These are phyloP conservation scores for Hydropotes inermis DNA, from an alignment of 2,113 vertebrate genomes.

Conservation along the genomic window DNA sequence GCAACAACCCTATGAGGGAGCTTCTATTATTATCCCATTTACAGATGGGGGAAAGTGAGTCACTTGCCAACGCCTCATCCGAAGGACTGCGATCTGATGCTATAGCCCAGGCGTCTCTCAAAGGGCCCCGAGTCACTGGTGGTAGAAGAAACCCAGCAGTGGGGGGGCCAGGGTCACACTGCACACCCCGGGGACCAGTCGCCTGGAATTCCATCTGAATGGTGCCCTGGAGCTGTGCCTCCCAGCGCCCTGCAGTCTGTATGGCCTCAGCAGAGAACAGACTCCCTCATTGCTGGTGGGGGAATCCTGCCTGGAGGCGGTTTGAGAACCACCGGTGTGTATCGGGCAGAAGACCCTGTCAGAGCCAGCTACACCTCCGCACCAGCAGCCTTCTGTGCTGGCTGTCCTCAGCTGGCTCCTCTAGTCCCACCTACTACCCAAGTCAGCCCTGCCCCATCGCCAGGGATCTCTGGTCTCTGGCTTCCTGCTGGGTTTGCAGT, in stretches of 20 bases:
- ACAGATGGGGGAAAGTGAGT: background rate
- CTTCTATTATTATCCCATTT: background rate
- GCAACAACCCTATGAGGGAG: background rate
- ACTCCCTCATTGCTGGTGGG: background rate
- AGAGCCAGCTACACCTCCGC: background rate
- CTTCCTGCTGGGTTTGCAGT: background rate
- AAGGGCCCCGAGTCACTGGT: background rate
- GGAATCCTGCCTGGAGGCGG: background rate
- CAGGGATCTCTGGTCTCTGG: background rate
- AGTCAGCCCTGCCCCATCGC: background rate
- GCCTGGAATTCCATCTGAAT: background rate
- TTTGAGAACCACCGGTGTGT: background rate
- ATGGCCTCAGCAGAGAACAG: background rate
- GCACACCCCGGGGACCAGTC: no score
- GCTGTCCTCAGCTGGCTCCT: background rate
- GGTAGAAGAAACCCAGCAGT: background rate
- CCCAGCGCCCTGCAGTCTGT: background rate
- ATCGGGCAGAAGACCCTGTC: background rate
- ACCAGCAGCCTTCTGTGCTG: rapidly evolving
- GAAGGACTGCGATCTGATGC: background rate
- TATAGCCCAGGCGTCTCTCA: background rate
- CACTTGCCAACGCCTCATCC: background rate
- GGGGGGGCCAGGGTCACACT: background rate
- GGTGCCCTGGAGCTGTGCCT: background rate
- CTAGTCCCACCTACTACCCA: background rate